A percentile compares a stretch with the other conserved stretches of the same genome.
Conservation (phyloP, 2,888 invertebrate species). For the Acanthosepion lycidas region DNA sequence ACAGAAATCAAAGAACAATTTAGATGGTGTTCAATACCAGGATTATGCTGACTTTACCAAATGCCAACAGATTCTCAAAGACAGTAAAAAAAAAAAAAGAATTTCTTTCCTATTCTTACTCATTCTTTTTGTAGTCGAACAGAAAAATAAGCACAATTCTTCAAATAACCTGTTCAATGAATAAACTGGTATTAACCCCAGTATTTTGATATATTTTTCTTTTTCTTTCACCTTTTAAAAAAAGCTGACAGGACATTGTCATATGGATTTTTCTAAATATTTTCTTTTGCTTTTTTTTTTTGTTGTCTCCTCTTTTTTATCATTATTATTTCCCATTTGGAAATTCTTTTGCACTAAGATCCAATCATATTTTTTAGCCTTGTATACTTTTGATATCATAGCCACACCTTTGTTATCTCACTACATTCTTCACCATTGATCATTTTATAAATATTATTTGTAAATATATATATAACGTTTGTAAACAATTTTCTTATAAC, state of each 20-base stretch:
- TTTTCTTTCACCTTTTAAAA: not conserved
- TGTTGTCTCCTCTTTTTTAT: not conserved
- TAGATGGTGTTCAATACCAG: not conserved
- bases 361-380: not conserved
- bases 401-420: not conserved
- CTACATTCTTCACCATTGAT: not conserved
- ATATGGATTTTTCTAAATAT: not conserved
- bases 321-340: not conserved
- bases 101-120: not conserved
- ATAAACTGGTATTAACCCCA: not conserved
- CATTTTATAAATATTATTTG: not conserved
- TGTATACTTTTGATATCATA: not conserved
- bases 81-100: not conserved
- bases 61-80: not conserved
- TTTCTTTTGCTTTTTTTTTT: not conserved
- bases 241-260: not conserved
- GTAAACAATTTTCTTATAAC: not conserved
- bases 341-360: not conserved
- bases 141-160: not conserved
- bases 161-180: constrained; percentile 4
- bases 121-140: not conserved
- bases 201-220: not conserved
- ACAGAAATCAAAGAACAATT: not conserved
- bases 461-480: not conserved
- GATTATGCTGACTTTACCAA: not conserved